Conservation (phyloP, 2,888 invertebrate genomes). For the Microctonus hyperodae region DNA sequence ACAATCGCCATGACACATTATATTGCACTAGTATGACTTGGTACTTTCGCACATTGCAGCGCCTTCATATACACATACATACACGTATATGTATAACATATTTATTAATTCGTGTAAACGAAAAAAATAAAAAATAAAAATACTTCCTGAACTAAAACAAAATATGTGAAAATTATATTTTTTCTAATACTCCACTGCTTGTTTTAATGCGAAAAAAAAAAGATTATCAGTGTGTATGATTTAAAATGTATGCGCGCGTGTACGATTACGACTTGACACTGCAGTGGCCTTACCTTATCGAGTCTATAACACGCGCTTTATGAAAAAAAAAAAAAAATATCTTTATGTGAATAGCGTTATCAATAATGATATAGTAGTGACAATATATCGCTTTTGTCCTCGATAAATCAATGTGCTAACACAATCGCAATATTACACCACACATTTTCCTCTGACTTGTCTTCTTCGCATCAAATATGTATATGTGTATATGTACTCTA, state of each 20-base stretch:
- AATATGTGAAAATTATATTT: no score
- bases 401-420: conserved; percentile 35
- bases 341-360: conserved; percentile 25
- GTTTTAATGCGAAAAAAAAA: conserved; percentile 5
- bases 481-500: no score
- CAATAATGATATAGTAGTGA: conserved; percentile 10
- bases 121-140: neutral
- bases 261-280: conserved; percentile 22
- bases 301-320: neutral
- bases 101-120: neutral
- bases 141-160: no score
- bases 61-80: neutral
- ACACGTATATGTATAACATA: neutral
- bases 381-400: conserved; percentile 30
- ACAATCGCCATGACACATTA: conserved; percentile 32
- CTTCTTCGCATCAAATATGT: no score
- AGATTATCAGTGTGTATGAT: conserved; percentile 18
- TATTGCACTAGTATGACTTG: neutral
- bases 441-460: conserved; percentile 22
- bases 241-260: neutral
- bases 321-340: neutral
- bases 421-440: conserved; percentile 25
- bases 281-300: conserved; percentile 25
- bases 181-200: neutral
- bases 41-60: neutral